phyloP scores from a whole-genome alignment of 2,888 invertebrate genomes.

The Harpalus rufipes region DNA sequence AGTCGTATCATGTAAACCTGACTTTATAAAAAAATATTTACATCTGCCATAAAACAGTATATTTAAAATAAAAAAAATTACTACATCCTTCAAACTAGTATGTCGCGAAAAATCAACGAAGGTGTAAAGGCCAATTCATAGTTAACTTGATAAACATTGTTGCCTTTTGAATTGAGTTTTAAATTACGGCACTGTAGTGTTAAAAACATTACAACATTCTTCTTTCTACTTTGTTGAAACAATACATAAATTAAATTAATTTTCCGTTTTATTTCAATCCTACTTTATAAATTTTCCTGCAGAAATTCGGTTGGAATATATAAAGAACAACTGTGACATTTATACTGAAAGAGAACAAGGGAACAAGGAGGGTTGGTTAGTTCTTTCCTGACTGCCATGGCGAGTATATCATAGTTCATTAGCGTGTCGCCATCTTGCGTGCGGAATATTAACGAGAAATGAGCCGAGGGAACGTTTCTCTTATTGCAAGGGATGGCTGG shows the following conservation, averaged over 20 bases:
- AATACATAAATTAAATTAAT: not conserved
- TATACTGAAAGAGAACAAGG: slow-evolving; percentile 13
- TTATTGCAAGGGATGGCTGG: slow-evolving; percentile 38
- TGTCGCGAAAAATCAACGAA: too few species aligned
- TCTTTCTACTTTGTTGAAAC: not conserved
- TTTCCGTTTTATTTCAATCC: slow-evolving; percentile 3
- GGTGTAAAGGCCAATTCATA: too few species aligned
- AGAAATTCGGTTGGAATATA: slow-evolving; percentile 31
- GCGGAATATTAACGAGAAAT: slow-evolving; percentile 63
- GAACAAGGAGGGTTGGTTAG: slow-evolving; percentile 39
- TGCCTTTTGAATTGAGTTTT: too few species aligned
- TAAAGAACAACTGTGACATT: slow-evolving; percentile 47
- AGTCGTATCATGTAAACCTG: too few species aligned
- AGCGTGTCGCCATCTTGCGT: slow-evolving; percentile 64
- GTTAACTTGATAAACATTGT: too few species aligned
- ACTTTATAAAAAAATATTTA: too few species aligned
- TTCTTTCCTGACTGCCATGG: slow-evolving; percentile 30
- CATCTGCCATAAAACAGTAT: too few species aligned
- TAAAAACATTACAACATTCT: too few species aligned
- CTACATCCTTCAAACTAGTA: too few species aligned
- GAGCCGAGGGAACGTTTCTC: slow-evolving; percentile 48
- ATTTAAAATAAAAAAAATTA: too few species aligned
- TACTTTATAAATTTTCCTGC: slow-evolving; percentile 8
- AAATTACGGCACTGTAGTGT: too few species aligned
- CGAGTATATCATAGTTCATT: slow-evolving; percentile 63